Evolutionary conservation across 2,113 vertebrate species (phyloP).

Genomic region (Halcyon malimbica): DNA sequence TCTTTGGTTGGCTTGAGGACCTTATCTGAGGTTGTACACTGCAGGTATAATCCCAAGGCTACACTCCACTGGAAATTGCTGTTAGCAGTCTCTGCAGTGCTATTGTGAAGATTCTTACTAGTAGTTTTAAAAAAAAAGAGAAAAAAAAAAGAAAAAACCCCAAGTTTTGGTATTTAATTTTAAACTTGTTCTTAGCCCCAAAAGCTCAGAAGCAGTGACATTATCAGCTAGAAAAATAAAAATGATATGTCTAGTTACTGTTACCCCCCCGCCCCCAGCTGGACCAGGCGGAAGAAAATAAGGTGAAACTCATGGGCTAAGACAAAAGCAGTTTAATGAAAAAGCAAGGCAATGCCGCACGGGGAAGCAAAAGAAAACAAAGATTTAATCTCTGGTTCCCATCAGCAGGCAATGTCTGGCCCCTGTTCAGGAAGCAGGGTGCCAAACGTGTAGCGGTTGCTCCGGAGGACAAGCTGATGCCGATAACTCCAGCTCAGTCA

Average conservation of each 20-base stretch:
- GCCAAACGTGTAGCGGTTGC: no score
- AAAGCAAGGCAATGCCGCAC: no score
- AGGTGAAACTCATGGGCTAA: no score
- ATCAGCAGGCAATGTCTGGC: no score
- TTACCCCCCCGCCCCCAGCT: neutral
- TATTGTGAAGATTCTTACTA: neutral
- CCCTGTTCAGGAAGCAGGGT: no score
- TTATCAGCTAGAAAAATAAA: no score
- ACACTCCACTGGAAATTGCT: neutral
- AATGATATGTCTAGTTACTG: neutral
- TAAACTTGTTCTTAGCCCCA: neutral
- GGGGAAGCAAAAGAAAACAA: no score
- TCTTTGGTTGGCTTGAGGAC: neutral
- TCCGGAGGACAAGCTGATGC: no score
- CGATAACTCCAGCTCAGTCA: no score
- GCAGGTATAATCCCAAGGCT: neutral
- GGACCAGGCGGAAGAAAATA: no score
- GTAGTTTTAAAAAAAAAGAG: neutral
- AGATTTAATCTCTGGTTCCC: no score
- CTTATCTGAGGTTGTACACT: neutral
- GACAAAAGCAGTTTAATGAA: no score
- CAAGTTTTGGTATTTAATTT: neutral
- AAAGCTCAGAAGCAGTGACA: neutral
- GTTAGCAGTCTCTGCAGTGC: neutral
- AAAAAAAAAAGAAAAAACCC: neutral